phyloP scores from a whole-genome alignment of 2,113 vertebrate species.

The Nyctereutes procyonoides region DNA sequence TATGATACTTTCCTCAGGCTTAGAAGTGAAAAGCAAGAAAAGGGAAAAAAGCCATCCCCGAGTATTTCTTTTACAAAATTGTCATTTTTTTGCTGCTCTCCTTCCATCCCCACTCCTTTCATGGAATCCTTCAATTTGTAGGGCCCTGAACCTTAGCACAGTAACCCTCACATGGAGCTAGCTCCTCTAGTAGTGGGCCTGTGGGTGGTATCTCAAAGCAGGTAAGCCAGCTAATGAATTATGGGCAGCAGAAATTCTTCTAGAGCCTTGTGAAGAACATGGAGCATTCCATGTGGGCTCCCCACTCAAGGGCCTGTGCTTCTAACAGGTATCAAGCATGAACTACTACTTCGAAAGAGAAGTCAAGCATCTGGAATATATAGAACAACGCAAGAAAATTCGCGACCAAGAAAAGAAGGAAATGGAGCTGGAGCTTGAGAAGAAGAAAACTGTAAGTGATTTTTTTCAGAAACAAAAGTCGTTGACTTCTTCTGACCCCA shows the following conservation, averaged over 20 bases:
- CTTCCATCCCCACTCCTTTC: not conserved
- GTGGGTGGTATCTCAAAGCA: not conserved
- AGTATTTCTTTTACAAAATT: not conserved
- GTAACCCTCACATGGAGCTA: not conserved
- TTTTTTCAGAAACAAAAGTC: not conserved
- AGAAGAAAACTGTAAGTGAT: slow-evolving; percentile 86
- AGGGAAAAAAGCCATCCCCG: not conserved
- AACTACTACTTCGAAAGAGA: slow-evolving; percentile 91
- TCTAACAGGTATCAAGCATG: slow-evolving; percentile 85
- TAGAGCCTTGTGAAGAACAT: not conserved
- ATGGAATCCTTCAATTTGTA: not conserved
- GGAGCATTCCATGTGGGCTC: not conserved
- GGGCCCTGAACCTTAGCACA: not conserved
- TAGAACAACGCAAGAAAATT: slow-evolving; percentile 82
- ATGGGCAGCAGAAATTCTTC: not conserved
- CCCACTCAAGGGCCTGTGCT: slow-evolving; percentile 7
- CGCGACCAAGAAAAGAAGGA: slow-evolving; percentile 82
- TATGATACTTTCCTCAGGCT: not conserved
- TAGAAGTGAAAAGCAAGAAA: slow-evolving; percentile 4
- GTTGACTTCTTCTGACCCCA: not conserved
- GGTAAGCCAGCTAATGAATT: not conserved
- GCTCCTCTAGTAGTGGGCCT: not conserved
- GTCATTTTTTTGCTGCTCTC: not conserved
- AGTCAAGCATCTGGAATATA: slow-evolving; percentile 88
- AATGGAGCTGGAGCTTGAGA: slow-evolving; percentile 77